Conservation (phyloP, 2,888 invertebrate species). For the Dryomyza anilis region DNA sequence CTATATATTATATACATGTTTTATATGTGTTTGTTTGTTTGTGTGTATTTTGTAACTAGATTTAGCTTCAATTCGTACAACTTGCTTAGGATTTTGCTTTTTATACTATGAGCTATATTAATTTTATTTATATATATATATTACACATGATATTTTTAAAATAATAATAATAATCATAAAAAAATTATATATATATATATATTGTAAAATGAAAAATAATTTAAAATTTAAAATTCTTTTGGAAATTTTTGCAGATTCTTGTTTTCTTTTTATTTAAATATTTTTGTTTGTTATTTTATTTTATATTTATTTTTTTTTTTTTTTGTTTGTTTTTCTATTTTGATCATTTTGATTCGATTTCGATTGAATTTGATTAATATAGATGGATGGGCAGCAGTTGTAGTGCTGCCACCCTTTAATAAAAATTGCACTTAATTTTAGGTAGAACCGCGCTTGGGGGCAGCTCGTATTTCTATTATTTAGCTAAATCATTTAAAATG, state of each 20-base stretch:
- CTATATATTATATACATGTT: slow-evolving; percentile 13
- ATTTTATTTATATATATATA: background rate
- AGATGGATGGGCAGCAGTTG: slow-evolving; percentile 14
- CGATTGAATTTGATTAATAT: slow-evolving; percentile 31
- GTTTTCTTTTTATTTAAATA: slow-evolving; percentile 49
- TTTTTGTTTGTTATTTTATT: no score
- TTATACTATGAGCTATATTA: no score
- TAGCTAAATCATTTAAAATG: slow-evolving; percentile 1
- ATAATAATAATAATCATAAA: background rate
- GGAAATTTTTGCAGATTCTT: slow-evolving; percentile 34
- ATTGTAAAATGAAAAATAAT: no score
- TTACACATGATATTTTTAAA: background rate
- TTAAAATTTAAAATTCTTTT: slow-evolving; percentile 36
- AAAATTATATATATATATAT: no score
- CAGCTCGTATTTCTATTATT: background rate
- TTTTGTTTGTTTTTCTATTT: no score
- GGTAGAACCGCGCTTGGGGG: no score
- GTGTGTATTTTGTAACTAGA: slow-evolving; percentile 21
- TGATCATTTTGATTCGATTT: slow-evolving; percentile 43
- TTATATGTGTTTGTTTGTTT: slow-evolving; percentile 13
- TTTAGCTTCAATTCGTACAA: slow-evolving; percentile 4
- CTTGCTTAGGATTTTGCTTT: no score
- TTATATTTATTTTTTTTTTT: no score
- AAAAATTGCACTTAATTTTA: slow-evolving; percentile 22
- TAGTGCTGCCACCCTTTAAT: background rate